Evolutionary conservation across 1,140 invertebrate species (phyloP), one percentile per base, ranked within the genome.

Genomic region (Chelonus insularis): DNA sequence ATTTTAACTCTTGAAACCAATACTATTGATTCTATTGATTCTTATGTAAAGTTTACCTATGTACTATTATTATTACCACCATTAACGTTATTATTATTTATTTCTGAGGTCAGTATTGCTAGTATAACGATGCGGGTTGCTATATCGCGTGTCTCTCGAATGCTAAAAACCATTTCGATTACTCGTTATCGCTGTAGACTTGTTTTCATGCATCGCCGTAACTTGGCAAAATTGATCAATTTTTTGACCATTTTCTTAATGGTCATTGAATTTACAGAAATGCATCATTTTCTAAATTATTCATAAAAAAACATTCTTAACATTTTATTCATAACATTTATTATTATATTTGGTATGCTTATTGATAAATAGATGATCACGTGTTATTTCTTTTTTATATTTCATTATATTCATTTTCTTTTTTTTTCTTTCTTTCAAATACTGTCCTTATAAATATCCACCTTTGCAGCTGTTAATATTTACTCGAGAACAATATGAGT

Each of bases 401-500:
- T 67, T 60, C 43, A 45, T 37, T 60, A 65, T 58, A 29, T 9
- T 36, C n/a, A 48, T 51, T 29, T 59, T 39, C 57, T 55, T 61
- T 63, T 39, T 50, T 55, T 61, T 55, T 56, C 34, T 18, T 37
- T 16, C 14, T 21, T 37, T 59, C 36, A 45, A 34, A 29, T 48
- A 7, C 16, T 48, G 20, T 54, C 47, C 16, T 43, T 36, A 60
- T 34, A 60, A 54, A 60, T 54, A 60, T 45, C 58, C 23, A 54
- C 50, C 25, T 20, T 47, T 23, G 20, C 58, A 60, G 63, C 60
- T 62, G 71, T 66, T 69, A 74, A 74, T 72, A 74, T 74, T 76
- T 73, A 66, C 69, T 63, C 23, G 60, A 47, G 68, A 73, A 76
- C 72, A 74, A 74, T 74, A 62, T 61, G 37, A 45, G 61, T 48